Conservation (phyloP, 1,140 invertebrate species). For the Anagrus nilaparvatae region DNA sequence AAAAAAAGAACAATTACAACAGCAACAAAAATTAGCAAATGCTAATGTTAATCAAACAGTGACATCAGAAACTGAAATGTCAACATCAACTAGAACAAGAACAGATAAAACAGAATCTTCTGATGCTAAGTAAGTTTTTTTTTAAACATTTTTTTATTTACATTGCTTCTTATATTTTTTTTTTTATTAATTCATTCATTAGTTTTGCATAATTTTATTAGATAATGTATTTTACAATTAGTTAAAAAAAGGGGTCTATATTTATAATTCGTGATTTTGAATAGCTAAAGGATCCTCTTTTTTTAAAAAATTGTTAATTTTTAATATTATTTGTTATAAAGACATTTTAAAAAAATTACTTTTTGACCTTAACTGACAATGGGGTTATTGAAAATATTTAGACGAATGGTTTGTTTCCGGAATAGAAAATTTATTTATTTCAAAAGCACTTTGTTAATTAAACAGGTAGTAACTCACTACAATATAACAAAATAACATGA, state of each 20-base stretch:
- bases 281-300: no score
- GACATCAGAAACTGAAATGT: conserved; percentile 66
- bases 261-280: no score
- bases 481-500: no score
- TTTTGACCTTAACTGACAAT: background rate
- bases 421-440: no score
- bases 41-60: conserved; percentile 32
- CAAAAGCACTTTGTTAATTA: no score
- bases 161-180: background rate
- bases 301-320: no score
- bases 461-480: no score
- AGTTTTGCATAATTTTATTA: no score
- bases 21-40: no score
- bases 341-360: background rate
- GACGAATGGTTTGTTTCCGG: background rate
- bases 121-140: conserved; percentile 38
- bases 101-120: conserved; percentile 37
- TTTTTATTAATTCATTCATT: background rate
- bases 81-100: conserved; percentile 39
- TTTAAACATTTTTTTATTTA: background rate
- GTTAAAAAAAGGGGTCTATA: no score
- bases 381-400: background rate
- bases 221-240: no score
- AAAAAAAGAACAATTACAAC: conserved; percentile 50
- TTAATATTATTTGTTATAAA: no score